Evolutionary conservation across 2,113 vertebrate species (phyloP), one percentile per base, ranked within the genome.

Genomic region (Phylloscopus whistleri): DNA sequence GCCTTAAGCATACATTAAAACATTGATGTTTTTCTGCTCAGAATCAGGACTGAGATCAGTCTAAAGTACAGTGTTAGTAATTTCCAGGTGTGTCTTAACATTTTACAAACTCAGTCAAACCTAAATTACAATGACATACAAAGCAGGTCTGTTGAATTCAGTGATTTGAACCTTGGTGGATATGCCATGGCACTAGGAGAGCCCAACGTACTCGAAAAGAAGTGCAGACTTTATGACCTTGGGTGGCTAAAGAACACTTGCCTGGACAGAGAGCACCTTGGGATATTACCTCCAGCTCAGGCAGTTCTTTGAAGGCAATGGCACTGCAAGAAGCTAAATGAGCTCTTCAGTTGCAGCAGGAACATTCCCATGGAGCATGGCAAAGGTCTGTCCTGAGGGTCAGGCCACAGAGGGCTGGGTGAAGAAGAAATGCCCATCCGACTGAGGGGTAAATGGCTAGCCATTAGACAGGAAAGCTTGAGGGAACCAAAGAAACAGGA

Each of bases 321-420:
- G 26, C 43, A 79, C 21, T 2, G 1, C 49, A 43, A 2, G 4
- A 75, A 68, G 21, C 30, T 73, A 68, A 68, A 28, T 0, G 0
- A 75, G 13, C 21, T 56, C 20, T 37, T 70, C 23, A 62, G 1
- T 0, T 75, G 41, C 16, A 83, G 46, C 15, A 37, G n/a, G 22
- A 81, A 81, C 11, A 49, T 10, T 13, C 13, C 7, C 14, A 7
- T 2, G 6, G 24, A 37, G 55, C 37, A 53, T 1, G 6, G 48
- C 26, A 33, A 43, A 78, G 16, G 31, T 66, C 67, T 64, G 52
- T n/a, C 26, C n/a, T n/a, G 28, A 2, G 6, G 27, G 52, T 39
- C 30, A 62, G 56, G 16, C 33, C 67, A 52, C n/a, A 66, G 31
- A 46, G 16, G 56, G 31, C 9, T 10, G 6, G 11, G 23, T 31